Evolutionary conservation across 2,888 invertebrate genomes (phyloP), one percentile per base, ranked within the genome.

Genomic region (Marronus borbonicus): DNA sequence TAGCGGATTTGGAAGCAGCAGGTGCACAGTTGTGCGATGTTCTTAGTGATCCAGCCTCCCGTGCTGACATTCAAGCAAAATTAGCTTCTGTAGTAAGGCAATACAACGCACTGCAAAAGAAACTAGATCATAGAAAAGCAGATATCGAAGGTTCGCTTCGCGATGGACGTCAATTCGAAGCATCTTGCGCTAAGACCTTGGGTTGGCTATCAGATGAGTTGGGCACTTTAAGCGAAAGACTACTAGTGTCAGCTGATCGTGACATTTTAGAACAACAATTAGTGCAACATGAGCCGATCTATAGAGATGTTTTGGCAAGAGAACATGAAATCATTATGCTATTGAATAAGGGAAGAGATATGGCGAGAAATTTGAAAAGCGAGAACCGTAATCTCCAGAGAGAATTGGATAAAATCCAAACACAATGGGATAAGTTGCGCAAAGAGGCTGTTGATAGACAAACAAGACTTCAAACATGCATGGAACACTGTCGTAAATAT

Each of bases 291-390:
- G 97, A 97, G 89, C 97, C 97, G 0, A 91, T 97, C 72, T 97
- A 98, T 88, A 91, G 95, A 49, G 96, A 96, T 85, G 95, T 98
- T 1, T 94, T 96, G 89, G 93, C 94, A 81, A 92, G 96, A 80
- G 97, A 97, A 85, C 97, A 97, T 85, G 98, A 98, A 89, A 94
- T 98, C 0, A 97, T 98, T 82, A 97, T 98, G 94, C 90, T 98
- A 17, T 88, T 98, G 44, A 97, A 98, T 86, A 97, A 97, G 89
- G 98, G 98, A 83, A 91, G 93, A 81, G 95, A 95, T 84, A 90
- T 95, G 80, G 88, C 87, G 78, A 83, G 88, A 81, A 86, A 86
- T 83, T 84, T 86, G 82, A 85, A 88, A 85, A 86, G 85, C 49
- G 93, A 93, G 82, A 90, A 90, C 82, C 91, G 94, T 79, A 90